Conservation (phyloP, 2,888 invertebrate species). For the Eurois occulta region DNA sequence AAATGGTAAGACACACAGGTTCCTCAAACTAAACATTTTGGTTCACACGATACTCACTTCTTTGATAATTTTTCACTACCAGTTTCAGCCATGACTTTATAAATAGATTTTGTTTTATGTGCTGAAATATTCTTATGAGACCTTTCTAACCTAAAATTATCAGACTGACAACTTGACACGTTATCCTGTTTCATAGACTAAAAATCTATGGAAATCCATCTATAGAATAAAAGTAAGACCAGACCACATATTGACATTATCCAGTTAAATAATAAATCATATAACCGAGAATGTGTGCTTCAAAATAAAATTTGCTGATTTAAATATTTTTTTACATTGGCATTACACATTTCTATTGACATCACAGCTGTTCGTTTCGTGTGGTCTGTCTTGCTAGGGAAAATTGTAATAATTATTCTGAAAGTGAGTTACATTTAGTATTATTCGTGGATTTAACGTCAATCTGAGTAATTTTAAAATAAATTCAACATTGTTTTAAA, state of each 20-base stretch:
- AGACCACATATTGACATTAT: not conserved
- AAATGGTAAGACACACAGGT: constrained; percentile 69
- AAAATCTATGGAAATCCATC: constrained; percentile 1
- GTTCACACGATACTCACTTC: constrained; percentile 91
- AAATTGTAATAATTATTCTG: constrained; percentile 84
- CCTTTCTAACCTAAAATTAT: constrained; percentile 64
- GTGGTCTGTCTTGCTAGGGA: constrained; percentile 84
- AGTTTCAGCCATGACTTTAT: constrained; percentile 89
- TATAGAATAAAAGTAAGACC: not conserved
- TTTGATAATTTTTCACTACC: constrained; percentile 91
- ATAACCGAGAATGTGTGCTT: constrained; percentile 34
- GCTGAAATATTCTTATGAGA: constrained; percentile 28
- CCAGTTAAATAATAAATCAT: not conserved
- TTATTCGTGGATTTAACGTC: constrained; percentile 72
- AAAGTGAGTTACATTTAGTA: constrained; percentile 86
- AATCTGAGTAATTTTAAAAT: constrained; percentile 67
- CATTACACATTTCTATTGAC: constrained; percentile 83
- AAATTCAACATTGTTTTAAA: constrained; percentile 64
- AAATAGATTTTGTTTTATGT: constrained; percentile 17
- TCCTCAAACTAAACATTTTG: constrained; percentile 79
- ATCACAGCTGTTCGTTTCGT: constrained; percentile 90
- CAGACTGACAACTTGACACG: constrained; percentile 52
- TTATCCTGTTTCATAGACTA: constrained; percentile 42
- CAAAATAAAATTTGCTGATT: not conserved
- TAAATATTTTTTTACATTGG: constrained; percentile 69